These are phyloP conservation scores for Phyllotis vaccarum DNA, from an alignment of 2,797 vertebrate genomes.

Conservation along the genomic window DNA sequence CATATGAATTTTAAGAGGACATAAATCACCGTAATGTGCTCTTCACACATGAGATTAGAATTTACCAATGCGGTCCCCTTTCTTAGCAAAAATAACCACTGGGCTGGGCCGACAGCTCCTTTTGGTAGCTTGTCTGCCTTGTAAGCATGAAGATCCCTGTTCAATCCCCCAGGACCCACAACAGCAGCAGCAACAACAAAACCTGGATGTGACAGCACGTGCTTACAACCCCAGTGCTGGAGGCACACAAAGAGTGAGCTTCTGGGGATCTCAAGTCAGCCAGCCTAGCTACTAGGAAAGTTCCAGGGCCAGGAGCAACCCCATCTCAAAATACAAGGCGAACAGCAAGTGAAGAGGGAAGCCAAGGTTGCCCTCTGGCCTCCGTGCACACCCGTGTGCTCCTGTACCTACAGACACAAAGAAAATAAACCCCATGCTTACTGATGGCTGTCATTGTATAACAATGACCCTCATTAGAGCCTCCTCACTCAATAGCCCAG, in stretches of 20 bases:
- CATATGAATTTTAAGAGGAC: neutral
- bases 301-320: neutral
- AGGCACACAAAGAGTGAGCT: too few relatives aligned
- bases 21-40: neutral
- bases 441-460: neutral
- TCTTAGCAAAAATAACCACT: neutral
- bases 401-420: neutral
- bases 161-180: neutral
- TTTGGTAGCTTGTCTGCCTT: neutral
- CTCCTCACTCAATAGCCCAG: neutral
- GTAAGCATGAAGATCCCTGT: neutral
- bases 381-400: neutral
- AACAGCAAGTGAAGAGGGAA: neutral
- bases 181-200: neutral
- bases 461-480: neutral
- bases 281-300: neutral
- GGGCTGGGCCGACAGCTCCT: neutral
- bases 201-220: neutral
- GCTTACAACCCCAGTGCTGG: neutral
- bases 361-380: neutral
- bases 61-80: neutral
- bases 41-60: conserved; percentile 3
- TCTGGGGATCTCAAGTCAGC: neutral
- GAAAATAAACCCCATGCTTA: neutral
- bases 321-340: neutral